These are phyloP conservation scores for Celastrina argiolus DNA, from an alignment of 2,888 invertebrate genomes.

Conservation along the genomic window DNA sequence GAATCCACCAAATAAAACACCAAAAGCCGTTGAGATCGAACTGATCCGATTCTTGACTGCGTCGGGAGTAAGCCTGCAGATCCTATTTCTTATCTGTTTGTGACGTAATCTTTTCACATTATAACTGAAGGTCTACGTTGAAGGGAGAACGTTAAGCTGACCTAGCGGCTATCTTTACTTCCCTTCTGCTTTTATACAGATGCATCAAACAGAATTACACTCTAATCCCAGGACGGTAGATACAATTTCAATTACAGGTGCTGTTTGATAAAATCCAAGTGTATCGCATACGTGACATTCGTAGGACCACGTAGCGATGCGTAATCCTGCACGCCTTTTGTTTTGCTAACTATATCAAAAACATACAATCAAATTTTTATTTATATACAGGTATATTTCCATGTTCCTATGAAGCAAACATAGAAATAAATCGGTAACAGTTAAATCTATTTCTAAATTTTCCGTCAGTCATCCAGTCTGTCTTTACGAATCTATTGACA, in stretches of 20 bases:
- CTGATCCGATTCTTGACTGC: too few species aligned
- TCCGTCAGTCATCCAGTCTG: too few species aligned
- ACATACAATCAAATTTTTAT: background rate
- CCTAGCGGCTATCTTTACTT: conserved; percentile 6
- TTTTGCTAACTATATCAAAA: background rate
- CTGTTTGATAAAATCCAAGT: background rate
- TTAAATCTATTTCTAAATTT: too few species aligned
- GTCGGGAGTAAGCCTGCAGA: too few species aligned
- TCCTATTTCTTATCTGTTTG: too few species aligned
- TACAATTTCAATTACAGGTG: background rate
- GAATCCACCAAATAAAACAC: too few species aligned
- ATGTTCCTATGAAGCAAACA: background rate
- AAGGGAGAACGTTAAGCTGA: background rate
- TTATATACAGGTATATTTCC: background rate
- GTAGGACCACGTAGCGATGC: conserved; percentile 39
- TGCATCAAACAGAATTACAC: background rate
- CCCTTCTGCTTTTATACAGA: conserved; percentile 12
- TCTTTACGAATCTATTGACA: too few species aligned
- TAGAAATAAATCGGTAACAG: background rate
- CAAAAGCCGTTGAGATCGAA: too few species aligned
- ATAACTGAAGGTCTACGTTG: conserved; percentile 10
- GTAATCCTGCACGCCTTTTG: conserved; percentile 26
- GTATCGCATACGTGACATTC: conserved; percentile 51
- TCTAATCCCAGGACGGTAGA: background rate
- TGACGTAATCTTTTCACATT: conserved; percentile 19